phyloP scores from a whole-genome alignment of 2,113 vertebrate genomes.

The Corydoras maculifer region DNA sequence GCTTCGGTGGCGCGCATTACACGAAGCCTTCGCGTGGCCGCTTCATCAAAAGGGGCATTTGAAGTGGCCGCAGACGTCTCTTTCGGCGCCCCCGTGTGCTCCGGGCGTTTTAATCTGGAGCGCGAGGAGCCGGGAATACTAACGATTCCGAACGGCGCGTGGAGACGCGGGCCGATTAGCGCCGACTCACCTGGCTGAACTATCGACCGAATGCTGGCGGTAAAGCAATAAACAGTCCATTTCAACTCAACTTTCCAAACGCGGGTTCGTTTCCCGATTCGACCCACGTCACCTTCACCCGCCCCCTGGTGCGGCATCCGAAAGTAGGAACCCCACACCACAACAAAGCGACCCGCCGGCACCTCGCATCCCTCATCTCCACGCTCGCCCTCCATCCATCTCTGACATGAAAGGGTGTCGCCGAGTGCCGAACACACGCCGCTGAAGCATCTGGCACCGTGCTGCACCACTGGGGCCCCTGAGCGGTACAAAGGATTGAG shows the following conservation, averaged over 20 bases:
- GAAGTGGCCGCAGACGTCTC: too few relatives aligned
- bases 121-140: background rate
- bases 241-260: background rate
- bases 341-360: too few relatives aligned
- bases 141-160: background rate
- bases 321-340: too few relatives aligned
- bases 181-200: background rate
- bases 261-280: background rate
- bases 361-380: background rate
- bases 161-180: background rate
- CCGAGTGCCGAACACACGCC: conserved; percentile 26
- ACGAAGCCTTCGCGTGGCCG: too few relatives aligned
- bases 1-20: too few relatives aligned
- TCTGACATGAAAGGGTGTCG: conserved; percentile 24
- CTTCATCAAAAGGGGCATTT: too few relatives aligned
- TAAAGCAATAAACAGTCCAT: background rate
- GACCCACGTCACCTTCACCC: conserved; percentile 1
- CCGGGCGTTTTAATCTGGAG: background rate
- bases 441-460: conserved; percentile 36
- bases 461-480: conserved; percentile 23
- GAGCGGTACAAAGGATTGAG: background rate
- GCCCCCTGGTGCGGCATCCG: background rate
- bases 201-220: background rate
- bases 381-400: background rate
- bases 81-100: too few relatives aligned